phyloP scores from a whole-genome alignment of 2,113 vertebrate genomes.

The Rhynchopsitta pachyrhyncha region DNA sequence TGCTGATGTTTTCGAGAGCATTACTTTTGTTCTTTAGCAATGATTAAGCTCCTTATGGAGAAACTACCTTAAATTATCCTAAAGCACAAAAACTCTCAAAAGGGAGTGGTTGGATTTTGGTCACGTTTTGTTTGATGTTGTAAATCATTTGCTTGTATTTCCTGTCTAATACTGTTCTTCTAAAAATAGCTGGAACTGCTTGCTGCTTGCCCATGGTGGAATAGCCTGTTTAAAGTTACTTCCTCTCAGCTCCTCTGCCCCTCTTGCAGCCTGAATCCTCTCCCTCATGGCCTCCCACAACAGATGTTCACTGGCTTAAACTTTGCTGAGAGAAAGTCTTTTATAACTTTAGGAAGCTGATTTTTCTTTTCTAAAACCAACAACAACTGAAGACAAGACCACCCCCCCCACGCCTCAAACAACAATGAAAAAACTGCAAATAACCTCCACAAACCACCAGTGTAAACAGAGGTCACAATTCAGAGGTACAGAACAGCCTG shows the following conservation, averaged over 20 bases:
- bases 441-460: background rate
- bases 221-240: background rate
- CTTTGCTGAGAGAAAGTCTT: background rate
- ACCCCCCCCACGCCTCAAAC: background rate
- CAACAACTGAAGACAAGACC: background rate
- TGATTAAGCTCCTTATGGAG: background rate
- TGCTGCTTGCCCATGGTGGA: background rate
- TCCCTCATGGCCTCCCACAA: background rate
- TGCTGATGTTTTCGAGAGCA: background rate
- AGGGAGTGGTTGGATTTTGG: background rate
- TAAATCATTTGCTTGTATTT: constrained; percentile 37
- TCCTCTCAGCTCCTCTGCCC: background rate
- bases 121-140: background rate
- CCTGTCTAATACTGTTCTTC: constrained; percentile 9
- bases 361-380: background rate
- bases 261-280: background rate
- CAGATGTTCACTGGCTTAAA: constrained; percentile 38
- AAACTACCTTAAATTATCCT: background rate
- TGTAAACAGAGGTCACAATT: background rate
- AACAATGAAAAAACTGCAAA: background rate
- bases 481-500: background rate
- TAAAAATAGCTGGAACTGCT: constrained; percentile 17
- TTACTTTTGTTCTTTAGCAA: background rate
- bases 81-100: background rate
- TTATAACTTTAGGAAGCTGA: background rate